Percentiles rank a stretch among this genome's conserved stretches.
phyloP scores from a whole-genome alignment of 1,140 invertebrate species.

The Anoplophora glabripennis region DNA sequence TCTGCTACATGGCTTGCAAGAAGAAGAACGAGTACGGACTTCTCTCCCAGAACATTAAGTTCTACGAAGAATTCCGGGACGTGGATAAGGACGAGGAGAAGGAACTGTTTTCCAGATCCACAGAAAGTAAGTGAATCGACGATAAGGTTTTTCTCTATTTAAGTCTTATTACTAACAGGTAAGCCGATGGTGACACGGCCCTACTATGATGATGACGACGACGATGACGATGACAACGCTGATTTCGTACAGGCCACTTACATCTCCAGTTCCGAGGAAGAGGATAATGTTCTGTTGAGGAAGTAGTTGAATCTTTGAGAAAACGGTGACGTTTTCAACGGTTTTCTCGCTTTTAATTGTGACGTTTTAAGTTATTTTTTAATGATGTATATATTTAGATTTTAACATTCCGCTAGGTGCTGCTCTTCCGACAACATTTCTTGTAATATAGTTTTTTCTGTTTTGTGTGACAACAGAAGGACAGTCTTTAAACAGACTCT shows the following conservation, averaged over 20 bases:
- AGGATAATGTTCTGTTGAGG: conserved; percentile 33
- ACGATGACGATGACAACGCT: conserved; percentile 31
- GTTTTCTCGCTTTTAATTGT: too few relatives aligned
- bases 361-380: too few relatives aligned
- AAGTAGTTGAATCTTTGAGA: too few relatives aligned
- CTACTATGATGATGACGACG: conserved; percentile 45
- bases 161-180: conserved; percentile 15
- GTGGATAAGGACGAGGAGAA: conserved; percentile 62
- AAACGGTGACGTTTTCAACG: too few relatives aligned
- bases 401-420: too few relatives aligned
- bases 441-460: too few relatives aligned
- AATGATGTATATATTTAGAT: too few relatives aligned
- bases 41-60: conserved; percentile 33
- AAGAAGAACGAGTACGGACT: conserved; percentile 50
- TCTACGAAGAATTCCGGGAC: conserved; percentile 43
- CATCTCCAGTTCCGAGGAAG: conserved; percentile 25
- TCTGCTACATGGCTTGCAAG: conserved; percentile 49
- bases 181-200: conserved; percentile 40
- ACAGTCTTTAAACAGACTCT: too few relatives aligned
- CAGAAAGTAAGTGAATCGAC: conserved; percentile 47
- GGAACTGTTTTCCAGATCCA: conserved; percentile 60
- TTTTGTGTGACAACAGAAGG: too few relatives aligned
- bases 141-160: neutral
- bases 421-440: too few relatives aligned
- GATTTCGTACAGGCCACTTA: conserved; percentile 14